Percentiles rank a stretch among this genome's conserved stretches.
Conservation (phyloP, 2,113 vertebrate species). For the Chroicocephalus ridibundus region DNA sequence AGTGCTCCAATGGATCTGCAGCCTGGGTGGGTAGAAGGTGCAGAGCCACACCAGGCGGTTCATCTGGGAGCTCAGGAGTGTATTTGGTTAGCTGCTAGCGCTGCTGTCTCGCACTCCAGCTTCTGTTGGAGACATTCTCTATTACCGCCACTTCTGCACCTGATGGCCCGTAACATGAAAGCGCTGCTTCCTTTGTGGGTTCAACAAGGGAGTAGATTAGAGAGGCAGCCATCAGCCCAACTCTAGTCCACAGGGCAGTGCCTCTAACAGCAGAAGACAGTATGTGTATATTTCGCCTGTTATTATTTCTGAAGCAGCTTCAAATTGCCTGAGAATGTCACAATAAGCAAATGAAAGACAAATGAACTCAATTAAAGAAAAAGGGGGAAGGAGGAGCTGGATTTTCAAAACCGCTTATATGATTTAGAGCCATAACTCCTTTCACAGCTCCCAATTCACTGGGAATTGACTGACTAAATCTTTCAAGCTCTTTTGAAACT, state of each 20-base stretch:
- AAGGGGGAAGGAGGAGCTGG: constrained; percentile 16
- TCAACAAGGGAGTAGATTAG: background rate
- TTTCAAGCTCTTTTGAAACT: constrained; percentile 42
- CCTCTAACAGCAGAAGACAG: background rate
- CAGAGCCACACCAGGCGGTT: accelerated
- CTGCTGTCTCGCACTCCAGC: background rate
- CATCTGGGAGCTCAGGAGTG: background rate
- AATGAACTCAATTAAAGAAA: constrained; percentile 42
- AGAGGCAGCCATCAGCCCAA: background rate
- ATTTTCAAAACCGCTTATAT: constrained; percentile 29
- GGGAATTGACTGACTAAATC: constrained; percentile 42
- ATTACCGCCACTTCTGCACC: background rate
- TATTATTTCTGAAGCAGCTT: background rate
- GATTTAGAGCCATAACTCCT: constrained; percentile 29
- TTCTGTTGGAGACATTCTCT: background rate
- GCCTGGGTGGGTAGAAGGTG: background rate
- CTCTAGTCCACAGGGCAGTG: background rate
- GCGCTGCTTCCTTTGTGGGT: background rate
- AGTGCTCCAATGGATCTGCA: background rate
- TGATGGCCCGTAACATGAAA: background rate
- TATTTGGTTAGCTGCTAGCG: background rate
- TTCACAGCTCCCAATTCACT: constrained; percentile 16
- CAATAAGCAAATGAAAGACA: constrained; percentile 43
- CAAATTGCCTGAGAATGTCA: background rate
- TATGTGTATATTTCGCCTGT: background rate